A percentile compares a stretch with the other conserved stretches of the same genome.
phyloP scores from a whole-genome alignment of 2,888 invertebrate genomes.

The Sarcophaga rosellei region DNA sequence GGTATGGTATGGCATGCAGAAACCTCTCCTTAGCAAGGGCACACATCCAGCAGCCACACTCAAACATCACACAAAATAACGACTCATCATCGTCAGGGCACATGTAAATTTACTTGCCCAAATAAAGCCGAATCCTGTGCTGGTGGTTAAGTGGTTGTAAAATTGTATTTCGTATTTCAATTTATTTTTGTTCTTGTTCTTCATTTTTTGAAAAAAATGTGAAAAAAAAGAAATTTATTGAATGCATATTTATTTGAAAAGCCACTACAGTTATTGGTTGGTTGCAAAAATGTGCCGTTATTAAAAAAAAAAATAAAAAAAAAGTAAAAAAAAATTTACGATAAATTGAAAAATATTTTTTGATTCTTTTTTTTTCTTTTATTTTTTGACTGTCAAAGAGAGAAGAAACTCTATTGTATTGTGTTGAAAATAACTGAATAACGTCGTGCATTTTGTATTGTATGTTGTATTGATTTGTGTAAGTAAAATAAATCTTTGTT shows the following conservation, averaged over 20 bases:
- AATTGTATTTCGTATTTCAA: conserved; percentile 48
- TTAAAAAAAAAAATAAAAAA: conserved; percentile 4
- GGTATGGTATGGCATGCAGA: not conserved
- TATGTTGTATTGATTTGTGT: not conserved
- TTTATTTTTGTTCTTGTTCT: not conserved
- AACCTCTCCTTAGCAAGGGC: not conserved
- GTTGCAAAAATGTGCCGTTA: not conserved
- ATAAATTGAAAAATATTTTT: conserved; percentile 45
- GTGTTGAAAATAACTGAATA: conserved; percentile 23
- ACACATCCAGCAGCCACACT: not conserved
- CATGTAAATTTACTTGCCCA: not conserved
- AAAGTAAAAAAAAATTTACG: conserved; percentile 3
- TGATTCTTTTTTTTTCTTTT: conserved; percentile 11
- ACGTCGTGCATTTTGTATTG: conserved; percentile 13
- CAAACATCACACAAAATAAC: not conserved
- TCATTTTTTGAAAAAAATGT: conserved; percentile 17
- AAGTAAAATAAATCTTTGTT: conserved; percentile 22
- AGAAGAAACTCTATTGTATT: not conserved
- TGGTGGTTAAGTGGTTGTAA: conserved; percentile 62
- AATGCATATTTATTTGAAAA: conserved; percentile 47
- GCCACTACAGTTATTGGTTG: conserved; percentile 36
- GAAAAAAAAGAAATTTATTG: conserved; percentile 23
- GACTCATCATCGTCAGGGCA: conserved; percentile 2
- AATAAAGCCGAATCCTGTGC: conserved; percentile 20
- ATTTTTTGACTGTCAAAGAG: conserved; percentile 29